Percentiles rank a stretch among this genome's conserved stretches.
phyloP scores from a whole-genome alignment of 2,113 vertebrate species.

The Mirounga angustirostris region DNA sequence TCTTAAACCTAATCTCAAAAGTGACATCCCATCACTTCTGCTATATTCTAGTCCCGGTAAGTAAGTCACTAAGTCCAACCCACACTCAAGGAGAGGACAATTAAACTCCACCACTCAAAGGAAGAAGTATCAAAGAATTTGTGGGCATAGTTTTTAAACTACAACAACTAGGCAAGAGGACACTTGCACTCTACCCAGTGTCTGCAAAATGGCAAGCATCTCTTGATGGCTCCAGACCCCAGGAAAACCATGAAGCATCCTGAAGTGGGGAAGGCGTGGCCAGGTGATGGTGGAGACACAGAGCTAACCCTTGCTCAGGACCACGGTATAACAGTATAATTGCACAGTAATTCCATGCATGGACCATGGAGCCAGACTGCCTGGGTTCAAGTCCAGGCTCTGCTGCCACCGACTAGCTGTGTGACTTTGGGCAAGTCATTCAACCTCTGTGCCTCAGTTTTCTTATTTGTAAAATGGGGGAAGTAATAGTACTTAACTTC shows the following conservation, averaged over 20 bases:
- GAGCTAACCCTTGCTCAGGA: not conserved
- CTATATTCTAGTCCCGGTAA: conserved; percentile 12
- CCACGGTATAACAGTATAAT: not conserved
- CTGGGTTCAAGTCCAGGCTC: conserved; percentile 4
- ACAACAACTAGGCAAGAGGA: not conserved
- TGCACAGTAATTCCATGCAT: not conserved
- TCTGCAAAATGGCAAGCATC: conserved; percentile 9
- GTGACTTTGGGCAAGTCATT: conserved; percentile 44
- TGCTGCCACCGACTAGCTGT: not conserved
- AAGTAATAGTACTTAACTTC: not conserved
- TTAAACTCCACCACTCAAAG: conserved; percentile 41
- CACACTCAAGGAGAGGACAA: conserved; percentile 33
- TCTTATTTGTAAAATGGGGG: conserved; percentile 17
- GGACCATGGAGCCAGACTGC: not conserved
- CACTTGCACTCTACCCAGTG: not conserved
- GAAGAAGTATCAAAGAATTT: conserved; percentile 28
- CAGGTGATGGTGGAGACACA: not conserved
- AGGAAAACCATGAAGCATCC: not conserved
- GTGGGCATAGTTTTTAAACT: not conserved
- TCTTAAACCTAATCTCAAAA: conserved; percentile 47
- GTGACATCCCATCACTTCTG: conserved; percentile 2
- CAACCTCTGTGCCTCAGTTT: conserved; percentile 15
- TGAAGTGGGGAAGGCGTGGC: not conserved
- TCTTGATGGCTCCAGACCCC: not conserved
- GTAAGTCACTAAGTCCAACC: not conserved